Evolutionary conservation across 2,797 vertebrate species (phyloP), one percentile per base, ranked within the genome.

Genomic region (Labeo calbasu): DNA sequence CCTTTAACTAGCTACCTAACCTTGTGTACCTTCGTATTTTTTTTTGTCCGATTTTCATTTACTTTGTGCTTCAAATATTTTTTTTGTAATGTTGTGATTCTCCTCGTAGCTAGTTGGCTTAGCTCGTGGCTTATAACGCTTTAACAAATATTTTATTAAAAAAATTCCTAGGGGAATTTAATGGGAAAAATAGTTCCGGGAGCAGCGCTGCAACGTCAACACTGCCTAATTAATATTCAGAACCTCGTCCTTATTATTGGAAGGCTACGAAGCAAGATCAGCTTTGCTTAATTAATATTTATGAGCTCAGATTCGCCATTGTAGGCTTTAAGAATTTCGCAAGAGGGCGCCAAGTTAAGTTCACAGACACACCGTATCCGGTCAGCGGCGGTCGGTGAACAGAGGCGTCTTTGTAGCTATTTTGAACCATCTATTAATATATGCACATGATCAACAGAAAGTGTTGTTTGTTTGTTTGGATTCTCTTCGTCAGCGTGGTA

Each of bases 401-500:
- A 89, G 84, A 79, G 77, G 40, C 71, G 1, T 75, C 83, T 65
- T 87, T 89, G 84, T 89, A 32, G 70, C 70, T 73, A 83, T 79
- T 50, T 79, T 84, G 81, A 88, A 28, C 5, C 51, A 66, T 32
- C 72, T 83, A 82, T 84, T 86, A 79, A 87, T 83, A 66, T 23
- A 32, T 70, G 43, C 48, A 86, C 69, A 72, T 82, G 48, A 28
- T 48, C 17, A 50, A 28, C 43, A 72, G 12, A 19, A 19, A 15
- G 4, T 17, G 6, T 15, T 70, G 2, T 14, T 70, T 50, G 40
- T 70, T 48, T 48, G 5, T n/a, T 46, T 70, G 12, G 3, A 21
- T 69, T 69, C 25, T 25, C 25, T 4, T 23, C 19, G 2, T 14
- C 15, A 46, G 14, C 9, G 40, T 25, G 55, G 55, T 46, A 40